phyloP scores from a whole-genome alignment of 2,113 vertebrate genomes.

The Oceanodroma tethys region DNA sequence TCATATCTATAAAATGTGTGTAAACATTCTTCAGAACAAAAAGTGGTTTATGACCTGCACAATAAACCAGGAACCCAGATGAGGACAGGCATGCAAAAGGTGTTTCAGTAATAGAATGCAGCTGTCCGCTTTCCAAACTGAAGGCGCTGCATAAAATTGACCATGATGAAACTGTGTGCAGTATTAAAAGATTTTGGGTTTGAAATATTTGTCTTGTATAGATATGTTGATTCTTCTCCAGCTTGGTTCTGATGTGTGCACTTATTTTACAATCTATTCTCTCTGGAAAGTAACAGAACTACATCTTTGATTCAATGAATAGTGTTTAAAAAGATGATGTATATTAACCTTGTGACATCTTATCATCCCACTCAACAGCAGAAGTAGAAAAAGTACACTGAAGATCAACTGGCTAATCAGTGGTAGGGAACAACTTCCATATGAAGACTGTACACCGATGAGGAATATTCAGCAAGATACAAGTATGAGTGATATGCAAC shows the following conservation, averaged over 20 bases:
- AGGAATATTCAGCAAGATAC: background rate
- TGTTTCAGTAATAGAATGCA: background rate
- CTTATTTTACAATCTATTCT: background rate
- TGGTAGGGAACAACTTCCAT: background rate
- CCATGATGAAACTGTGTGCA: background rate
- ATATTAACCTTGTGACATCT: background rate
- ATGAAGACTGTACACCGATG: background rate
- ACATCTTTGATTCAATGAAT: background rate
- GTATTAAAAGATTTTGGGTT: background rate
- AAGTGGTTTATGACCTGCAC: background rate
- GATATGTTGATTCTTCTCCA: background rate
- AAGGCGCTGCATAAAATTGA: background rate
- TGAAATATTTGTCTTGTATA: background rate
- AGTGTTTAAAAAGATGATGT: background rate
- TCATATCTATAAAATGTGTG: background rate
- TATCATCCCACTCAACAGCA: background rate
- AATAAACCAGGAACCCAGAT: background rate
- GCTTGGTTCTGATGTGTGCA: background rate
- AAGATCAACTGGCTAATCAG: background rate
- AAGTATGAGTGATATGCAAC: background rate
- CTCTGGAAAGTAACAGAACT: background rate
- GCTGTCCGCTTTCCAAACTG: background rate
- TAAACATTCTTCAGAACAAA: background rate
- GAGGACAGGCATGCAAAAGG: background rate
- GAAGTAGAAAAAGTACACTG: background rate